These are phyloP conservation scores for Melipona quadrifasciata DNA, from an alignment of 1,140 invertebrate species.

Conservation along the genomic window DNA sequence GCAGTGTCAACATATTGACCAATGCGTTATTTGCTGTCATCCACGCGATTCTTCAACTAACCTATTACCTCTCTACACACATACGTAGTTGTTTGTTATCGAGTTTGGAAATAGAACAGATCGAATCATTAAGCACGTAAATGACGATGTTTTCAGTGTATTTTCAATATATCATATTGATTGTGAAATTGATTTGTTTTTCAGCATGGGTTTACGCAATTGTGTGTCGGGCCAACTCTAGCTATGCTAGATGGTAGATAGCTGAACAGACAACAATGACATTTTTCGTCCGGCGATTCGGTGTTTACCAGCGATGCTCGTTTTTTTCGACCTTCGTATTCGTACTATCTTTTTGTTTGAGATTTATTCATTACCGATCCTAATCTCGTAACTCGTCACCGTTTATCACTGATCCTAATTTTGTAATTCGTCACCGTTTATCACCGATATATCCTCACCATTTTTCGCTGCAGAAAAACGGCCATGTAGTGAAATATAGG, in stretches of 20 bases:
- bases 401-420: too few species aligned
- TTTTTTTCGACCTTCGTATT: slow-evolving; percentile 8
- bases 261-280: background rate
- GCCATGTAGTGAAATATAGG: too few species aligned
- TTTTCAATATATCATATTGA: background rate
- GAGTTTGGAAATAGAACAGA: too few species aligned
- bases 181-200: slow-evolving; percentile 42
- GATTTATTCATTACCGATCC: background rate
- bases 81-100: too few species aligned
- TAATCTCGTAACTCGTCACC: too few species aligned
- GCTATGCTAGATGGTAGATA: background rate
- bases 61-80: too few species aligned
- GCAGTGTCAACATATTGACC: too few species aligned
- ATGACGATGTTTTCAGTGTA: background rate
- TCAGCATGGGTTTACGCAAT: background rate
- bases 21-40: too few species aligned
- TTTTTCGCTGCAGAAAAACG: background rate
- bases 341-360: background rate
- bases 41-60: too few species aligned
- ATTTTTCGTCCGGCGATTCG: background rate
- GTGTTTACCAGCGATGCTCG: background rate
- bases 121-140: too few species aligned
- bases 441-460: too few species aligned
- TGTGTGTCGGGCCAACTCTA: background rate
- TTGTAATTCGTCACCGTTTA: too few species aligned